phyloP scores from a whole-genome alignment of 2,797 vertebrate genomes.

The Poecilia wingei region DNA sequence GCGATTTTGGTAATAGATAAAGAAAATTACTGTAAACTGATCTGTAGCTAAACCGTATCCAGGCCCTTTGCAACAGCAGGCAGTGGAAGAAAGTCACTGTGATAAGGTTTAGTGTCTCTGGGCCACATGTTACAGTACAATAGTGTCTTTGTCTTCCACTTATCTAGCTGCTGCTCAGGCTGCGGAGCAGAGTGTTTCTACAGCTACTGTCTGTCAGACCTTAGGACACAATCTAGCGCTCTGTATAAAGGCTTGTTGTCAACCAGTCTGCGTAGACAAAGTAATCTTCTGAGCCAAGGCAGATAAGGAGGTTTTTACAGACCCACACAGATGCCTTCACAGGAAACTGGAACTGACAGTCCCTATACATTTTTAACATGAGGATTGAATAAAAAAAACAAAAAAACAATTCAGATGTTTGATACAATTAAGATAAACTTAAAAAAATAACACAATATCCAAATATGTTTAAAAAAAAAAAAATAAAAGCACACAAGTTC shows the following conservation, averaged over 20 bases:
- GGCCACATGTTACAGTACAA: constrained; percentile 67
- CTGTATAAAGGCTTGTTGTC: constrained; percentile 62
- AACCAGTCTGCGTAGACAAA: constrained; percentile 55
- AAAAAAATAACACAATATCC: neutral
- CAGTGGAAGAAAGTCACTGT: constrained; percentile 57
- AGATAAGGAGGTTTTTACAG: constrained; percentile 62
- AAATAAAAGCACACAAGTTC: constrained; percentile 7
- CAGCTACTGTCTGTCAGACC: constrained; percentile 69
- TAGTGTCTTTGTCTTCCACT: constrained; percentile 74
- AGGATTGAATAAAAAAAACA: neutral
- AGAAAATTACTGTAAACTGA: constrained; percentile 31
- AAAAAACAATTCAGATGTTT: neutral
- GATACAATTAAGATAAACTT: neutral
- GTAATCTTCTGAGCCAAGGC: constrained; percentile 60
- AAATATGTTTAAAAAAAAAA: constrained; percentile 13
- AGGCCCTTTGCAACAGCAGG: constrained; percentile 34
- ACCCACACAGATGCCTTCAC: constrained; percentile 46
- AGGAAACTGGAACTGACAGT: constrained; percentile 37
- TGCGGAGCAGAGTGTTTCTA: constrained; percentile 59
- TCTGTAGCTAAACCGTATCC: constrained; percentile 46
- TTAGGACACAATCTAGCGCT: constrained; percentile 65
- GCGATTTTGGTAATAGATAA: constrained; percentile 36
- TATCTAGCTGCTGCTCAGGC: constrained; percentile 68
- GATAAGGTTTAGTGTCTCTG: constrained; percentile 66
- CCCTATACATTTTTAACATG: neutral